Base-by-base conservation (phyloP, 2,888 invertebrate species). In the Drosophila diplacantha region DNA sequence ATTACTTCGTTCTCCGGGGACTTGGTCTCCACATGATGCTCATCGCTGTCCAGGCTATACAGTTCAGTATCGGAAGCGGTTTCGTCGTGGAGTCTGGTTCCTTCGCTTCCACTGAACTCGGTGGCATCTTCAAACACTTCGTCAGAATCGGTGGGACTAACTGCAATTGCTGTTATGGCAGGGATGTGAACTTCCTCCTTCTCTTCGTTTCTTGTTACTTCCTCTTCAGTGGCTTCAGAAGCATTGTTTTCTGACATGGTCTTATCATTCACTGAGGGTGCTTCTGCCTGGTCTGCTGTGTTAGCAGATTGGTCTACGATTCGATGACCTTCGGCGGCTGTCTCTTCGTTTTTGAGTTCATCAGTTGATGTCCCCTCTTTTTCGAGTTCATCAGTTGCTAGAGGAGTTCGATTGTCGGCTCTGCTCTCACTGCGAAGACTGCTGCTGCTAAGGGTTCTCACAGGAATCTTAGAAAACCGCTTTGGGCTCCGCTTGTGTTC, bases 401-500 rank as follows among this genome's bases (percentile, higher is more conserved):
- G 43, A 16, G 65, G 63, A 0, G 61, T 67, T 3, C 58, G 50
- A 5, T 37, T 50, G 20, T 49, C 55, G 5, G 51, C 44, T 56
- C 62, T 52, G 39, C 70, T 78, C 0, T 81, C 85, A 43, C 74
- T 74, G 16, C 70, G 75, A 5, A 84, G 50, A 49, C 81, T 85
- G n/a, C 53, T 65, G 12, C 68, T 72, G 41, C 74, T 86, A 0
- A 57, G 50, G 2, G 77, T 78, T 66, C 83, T 64, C 0, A 87
- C 74, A 3, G 87, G 87, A 57, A 87, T 87, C 66, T 75, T 84
- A 0, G 88, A 87, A 8, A 74, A 64, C 12, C 69, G 69, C 16
- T 73, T 85, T 0, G 61, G 64, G 43, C 59, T 69, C 0, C 56
- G 69, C 14, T 79, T 83, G 0, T 62, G 38, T 5, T 61, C 54